Evolutionary conservation across 2,113 vertebrate species (phyloP).

Genomic region (Phycodurus eques): DNA sequence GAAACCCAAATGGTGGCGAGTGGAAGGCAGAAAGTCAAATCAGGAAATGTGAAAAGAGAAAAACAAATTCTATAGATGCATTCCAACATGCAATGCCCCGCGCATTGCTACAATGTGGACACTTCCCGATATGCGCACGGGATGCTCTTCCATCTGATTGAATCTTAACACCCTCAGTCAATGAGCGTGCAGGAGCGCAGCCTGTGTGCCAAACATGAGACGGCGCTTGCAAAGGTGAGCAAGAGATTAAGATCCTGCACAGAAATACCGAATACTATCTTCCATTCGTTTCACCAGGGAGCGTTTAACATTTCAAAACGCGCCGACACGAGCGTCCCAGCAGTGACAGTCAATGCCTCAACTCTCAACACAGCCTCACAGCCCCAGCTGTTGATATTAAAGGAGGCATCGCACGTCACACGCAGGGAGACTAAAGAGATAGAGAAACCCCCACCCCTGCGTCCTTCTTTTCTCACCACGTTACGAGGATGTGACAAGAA

Average conservation of each 20-base stretch:
- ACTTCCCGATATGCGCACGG: conserved; percentile 34
- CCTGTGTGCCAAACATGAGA: conserved; percentile 1
- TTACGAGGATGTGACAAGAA: conserved; percentile 43
- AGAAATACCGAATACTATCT: conserved; percentile 3
- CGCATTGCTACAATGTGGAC: conserved; percentile 25
- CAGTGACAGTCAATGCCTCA: conserved; percentile 31
- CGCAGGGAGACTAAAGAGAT: conserved; percentile 41
- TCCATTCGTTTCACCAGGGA: conserved; percentile 15
- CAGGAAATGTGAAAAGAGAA: conserved; percentile 7
- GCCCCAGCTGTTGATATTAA: conserved; percentile 49
- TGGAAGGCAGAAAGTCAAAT: conserved; percentile 2
- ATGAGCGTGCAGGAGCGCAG: background rate
- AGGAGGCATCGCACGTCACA: conserved; percentile 40
- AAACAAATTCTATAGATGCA: background rate
- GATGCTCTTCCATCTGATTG: conserved; percentile 35
- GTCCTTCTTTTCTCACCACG: conserved; percentile 47
- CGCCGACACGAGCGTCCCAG: conserved; percentile 14
- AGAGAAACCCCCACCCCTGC: conserved; percentile 29
- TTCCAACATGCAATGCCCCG: conserved; percentile 20
- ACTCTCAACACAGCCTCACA: conserved; percentile 38
- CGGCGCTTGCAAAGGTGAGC: conserved; percentile 5
- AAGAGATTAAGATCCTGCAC: background rate
- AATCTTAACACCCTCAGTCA: conserved; percentile 35
- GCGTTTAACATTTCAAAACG: conserved; percentile 44
- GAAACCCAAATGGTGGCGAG: conserved; percentile 35